phyloP scores from a whole-genome alignment of 1,140 invertebrate species.

The Aleiodes sp. region DNA sequence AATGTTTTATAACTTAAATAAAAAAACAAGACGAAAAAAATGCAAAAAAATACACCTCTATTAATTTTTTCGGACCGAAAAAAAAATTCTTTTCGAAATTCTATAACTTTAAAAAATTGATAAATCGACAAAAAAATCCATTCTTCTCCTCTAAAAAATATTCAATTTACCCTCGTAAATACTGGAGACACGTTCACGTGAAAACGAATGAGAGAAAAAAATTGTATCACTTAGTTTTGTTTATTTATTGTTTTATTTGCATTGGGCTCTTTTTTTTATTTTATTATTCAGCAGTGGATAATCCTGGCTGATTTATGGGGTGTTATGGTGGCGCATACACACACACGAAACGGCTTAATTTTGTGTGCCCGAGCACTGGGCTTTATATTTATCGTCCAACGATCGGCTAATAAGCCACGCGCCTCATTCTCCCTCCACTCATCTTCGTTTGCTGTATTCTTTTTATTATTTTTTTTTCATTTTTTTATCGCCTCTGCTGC shows the following conservation, averaged over 20 bases:
- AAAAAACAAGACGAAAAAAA: too few species aligned
- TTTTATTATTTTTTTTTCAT: background rate
- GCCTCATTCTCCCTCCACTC: conserved; percentile 12
- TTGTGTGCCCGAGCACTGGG: conserved; percentile 12
- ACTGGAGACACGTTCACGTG: too few species aligned
- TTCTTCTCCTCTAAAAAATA: too few species aligned
- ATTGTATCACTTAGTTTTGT: background rate
- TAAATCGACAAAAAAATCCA: too few species aligned
- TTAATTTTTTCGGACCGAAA: too few species aligned
- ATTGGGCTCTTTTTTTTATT: conserved; percentile 6
- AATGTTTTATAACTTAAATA: too few species aligned
- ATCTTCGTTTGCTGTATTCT: background rate
- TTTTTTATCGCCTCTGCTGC: conserved; percentile 9
- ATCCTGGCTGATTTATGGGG: conserved; percentile 29
- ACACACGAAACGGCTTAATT: conserved; percentile 26
- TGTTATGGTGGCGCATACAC: conserved; percentile 17
- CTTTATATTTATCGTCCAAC: conserved; percentile 34
- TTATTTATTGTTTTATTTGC: background rate
- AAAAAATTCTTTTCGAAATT: too few species aligned
- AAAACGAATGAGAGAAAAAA: too few species aligned
- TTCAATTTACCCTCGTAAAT: too few species aligned
- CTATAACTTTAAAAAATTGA: too few species aligned
- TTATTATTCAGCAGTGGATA: conserved; percentile 27
- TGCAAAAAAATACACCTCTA: too few species aligned
- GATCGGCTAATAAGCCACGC: conserved; percentile 34